Percentiles rank a stretch among this genome's conserved stretches.
phyloP scores from a whole-genome alignment of 2,888 invertebrate species.

The Pseudanteris insignis region DNA sequence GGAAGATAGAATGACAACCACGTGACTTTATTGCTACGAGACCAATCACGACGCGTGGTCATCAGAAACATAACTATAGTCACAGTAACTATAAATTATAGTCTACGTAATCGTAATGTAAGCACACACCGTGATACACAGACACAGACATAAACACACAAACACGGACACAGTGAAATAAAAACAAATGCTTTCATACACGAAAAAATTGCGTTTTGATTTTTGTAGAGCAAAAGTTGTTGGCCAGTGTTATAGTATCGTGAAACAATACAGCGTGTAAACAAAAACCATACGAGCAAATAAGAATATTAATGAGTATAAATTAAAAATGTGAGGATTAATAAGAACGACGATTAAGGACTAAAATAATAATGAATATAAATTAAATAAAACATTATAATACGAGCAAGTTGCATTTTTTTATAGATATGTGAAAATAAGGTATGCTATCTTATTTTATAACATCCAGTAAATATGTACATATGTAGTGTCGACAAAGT shows the following conservation, averaged over 20 bases:
- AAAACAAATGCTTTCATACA: too few relatives aligned
- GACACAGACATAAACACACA: too few relatives aligned
- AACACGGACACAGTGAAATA: too few relatives aligned
- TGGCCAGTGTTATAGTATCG: slow-evolving; percentile 36
- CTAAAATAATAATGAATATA: too few relatives aligned
- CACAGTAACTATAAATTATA: slow-evolving; percentile 29
- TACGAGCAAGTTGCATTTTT: slow-evolving; percentile 32
- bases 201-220: slow-evolving; percentile 38
- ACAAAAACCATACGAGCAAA: background rate
- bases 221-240: slow-evolving; percentile 40
- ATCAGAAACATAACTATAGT: slow-evolving; percentile 37
- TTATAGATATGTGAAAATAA: slow-evolving; percentile 43
- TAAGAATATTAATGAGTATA: slow-evolving; percentile 8
- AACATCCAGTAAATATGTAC: slow-evolving; percentile 42
- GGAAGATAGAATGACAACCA: background rate
- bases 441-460: slow-evolving; percentile 39
- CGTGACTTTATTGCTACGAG: slow-evolving; percentile 12
- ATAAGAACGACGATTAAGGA: too few relatives aligned
- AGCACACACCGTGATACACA: too few relatives aligned
- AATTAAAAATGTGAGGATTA: too few relatives aligned
- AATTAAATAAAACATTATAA: too few relatives aligned
- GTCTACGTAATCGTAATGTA: slow-evolving; percentile 35
- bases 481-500: slow-evolving; percentile 44
- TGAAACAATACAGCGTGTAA: slow-evolving; percentile 12
- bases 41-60: slow-evolving; percentile 29